Conservation (phyloP, 1,140 invertebrate species). For the Aricia agestis region DNA sequence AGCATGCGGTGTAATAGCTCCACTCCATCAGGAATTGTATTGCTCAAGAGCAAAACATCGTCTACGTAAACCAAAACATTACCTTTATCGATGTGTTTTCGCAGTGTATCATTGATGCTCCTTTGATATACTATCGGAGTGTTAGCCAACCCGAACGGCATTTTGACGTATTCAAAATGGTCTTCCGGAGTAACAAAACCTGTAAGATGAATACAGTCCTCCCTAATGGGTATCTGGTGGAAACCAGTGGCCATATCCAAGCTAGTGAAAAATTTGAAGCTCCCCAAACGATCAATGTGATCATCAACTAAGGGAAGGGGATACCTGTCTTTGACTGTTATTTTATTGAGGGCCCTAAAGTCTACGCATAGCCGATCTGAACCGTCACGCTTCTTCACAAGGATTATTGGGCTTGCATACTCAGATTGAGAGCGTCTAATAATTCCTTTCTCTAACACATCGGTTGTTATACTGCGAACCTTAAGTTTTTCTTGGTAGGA, state of each 20-base stretch:
- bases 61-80: conserved; percentile 25
- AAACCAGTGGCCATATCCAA: conserved; percentile 71
- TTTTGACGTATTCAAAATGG: conserved; percentile 61
- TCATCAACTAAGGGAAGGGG: conserved; percentile 53
- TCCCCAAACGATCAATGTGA: conserved; percentile 35
- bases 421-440: conserved; percentile 36
- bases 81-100: conserved; percentile 19
- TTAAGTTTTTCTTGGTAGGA: conserved; percentile 32
- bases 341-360: conserved; percentile 49
- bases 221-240: conserved; percentile 51
- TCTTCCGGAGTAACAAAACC: conserved; percentile 57
- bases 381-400: conserved; percentile 51
- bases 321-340: conserved; percentile 50
- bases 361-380: conserved; percentile 51
- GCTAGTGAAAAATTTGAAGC: conserved; percentile 47
- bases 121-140: conserved; percentile 60
- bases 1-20: conserved; percentile 7
- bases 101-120: conserved; percentile 50
- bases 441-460: conserved; percentile 33
- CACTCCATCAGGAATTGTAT: conserved; percentile 4
- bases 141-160: conserved; percentile 70
- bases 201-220: conserved; percentile 47
- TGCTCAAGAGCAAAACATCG: conserved; percentile 17
- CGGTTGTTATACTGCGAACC: conserved; percentile 30
- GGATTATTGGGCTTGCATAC: conserved; percentile 44